These are phyloP conservation scores for Erebia palarica DNA, from an alignment of 2,888 invertebrate genomes.

Conservation along the genomic window DNA sequence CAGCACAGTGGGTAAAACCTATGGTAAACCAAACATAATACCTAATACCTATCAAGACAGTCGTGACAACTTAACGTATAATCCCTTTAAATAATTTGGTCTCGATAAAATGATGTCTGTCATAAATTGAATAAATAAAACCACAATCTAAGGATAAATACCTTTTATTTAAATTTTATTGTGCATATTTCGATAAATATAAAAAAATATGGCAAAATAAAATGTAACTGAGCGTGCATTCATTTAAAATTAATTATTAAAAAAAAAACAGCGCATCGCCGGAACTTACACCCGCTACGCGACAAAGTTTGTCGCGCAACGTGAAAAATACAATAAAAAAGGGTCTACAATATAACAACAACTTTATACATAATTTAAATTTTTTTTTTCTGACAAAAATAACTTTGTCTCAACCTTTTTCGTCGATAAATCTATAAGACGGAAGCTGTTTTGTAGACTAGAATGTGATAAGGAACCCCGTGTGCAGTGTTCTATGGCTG, in stretches of 20 bases:
- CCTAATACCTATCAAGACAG: no score
- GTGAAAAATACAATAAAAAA: conserved; percentile 42
- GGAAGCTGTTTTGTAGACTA: conserved; percentile 71
- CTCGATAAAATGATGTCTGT: background rate
- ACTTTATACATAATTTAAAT: conserved; percentile 56
- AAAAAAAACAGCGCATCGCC: conserved; percentile 47
- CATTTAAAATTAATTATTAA: conserved; percentile 43
- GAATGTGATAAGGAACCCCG: conserved; percentile 51
- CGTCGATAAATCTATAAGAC: conserved; percentile 58
- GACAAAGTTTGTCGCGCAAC: conserved; percentile 30
- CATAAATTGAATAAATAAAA: conserved; percentile 56
- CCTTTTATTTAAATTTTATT: conserved; percentile 79
- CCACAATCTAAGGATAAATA: conserved; percentile 69
- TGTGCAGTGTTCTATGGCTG: conserved; percentile 38
- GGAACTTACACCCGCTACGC: conserved; percentile 41
- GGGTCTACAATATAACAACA: conserved; percentile 54
- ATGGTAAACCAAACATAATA: no score
- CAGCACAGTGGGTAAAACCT: no score
- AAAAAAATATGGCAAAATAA: conserved; percentile 75
- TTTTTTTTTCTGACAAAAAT: conserved; percentile 60
- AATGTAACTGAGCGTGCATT: conserved; percentile 65
- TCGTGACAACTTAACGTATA: background rate
- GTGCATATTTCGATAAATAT: conserved; percentile 78
- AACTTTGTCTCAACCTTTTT: conserved; percentile 54
- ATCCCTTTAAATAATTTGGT: background rate